Conservation (phyloP, 2,797 vertebrate species). For the Champsocephalus esox region DNA sequence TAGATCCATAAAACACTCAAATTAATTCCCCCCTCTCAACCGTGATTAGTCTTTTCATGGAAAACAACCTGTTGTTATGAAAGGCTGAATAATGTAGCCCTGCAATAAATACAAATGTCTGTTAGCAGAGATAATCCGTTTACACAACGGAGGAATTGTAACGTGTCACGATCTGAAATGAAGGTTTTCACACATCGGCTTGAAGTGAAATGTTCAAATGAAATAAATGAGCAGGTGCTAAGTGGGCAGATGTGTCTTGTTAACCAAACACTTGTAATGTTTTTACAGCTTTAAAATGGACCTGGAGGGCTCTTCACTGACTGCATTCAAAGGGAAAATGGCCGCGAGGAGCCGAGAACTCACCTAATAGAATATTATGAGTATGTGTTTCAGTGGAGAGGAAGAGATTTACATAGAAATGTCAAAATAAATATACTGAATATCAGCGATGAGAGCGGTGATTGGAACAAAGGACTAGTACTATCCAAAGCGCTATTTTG, state of each 20-base stretch:
- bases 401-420: constrained; percentile 20
- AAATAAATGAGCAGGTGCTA: constrained; percentile 36
- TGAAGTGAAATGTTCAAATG: constrained; percentile 12
- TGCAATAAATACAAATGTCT: not conserved
- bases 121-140: not conserved
- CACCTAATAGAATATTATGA: constrained; percentile 43
- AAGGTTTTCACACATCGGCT: not conserved
- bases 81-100: not conserved
- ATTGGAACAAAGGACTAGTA: no score
- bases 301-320: constrained; percentile 38
- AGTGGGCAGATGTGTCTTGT: constrained; percentile 45
- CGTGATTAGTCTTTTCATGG: not conserved
- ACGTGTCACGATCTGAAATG: not conserved
- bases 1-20: not conserved
- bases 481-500: no score
- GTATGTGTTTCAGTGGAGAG: constrained; percentile 10
- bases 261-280: constrained; percentile 52
- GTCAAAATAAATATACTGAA: constrained; percentile 5
- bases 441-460: not conserved
- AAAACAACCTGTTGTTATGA: not conserved
- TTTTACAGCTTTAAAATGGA: constrained; percentile 52
- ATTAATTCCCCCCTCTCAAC: not conserved
- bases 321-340: constrained; percentile 40
- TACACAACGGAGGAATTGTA: not conserved
- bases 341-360: constrained; percentile 26